Conservation (phyloP, 1,140 invertebrate genomes). For the Polyergus mexicanus region DNA sequence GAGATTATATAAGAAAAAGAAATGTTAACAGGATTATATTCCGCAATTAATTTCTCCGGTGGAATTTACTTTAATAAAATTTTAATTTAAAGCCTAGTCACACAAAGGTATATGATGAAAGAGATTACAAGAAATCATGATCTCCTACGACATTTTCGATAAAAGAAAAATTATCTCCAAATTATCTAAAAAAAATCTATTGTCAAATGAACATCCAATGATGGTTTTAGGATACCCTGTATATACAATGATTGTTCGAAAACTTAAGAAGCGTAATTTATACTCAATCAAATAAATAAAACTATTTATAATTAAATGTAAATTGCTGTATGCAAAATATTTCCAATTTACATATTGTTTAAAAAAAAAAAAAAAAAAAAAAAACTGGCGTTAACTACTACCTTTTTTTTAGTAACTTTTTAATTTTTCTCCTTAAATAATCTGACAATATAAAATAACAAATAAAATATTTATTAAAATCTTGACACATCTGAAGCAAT, state of each 20-base stretch:
- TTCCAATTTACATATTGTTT: not conserved
- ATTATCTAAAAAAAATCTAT: not conserved
- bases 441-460: not conserved
- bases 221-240: too few species aligned
- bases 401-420: not conserved
- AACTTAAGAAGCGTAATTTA: not conserved
- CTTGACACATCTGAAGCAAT: not conserved
- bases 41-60: too few species aligned
- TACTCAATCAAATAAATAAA: conserved; percentile 1
- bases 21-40: too few species aligned
- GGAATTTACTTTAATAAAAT: too few species aligned
- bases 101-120: too few species aligned
- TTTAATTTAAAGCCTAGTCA: too few species aligned
- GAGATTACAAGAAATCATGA: too few species aligned
- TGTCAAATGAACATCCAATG: too few species aligned
- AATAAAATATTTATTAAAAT: conserved; percentile 23
- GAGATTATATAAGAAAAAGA: too few species aligned
- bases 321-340: not conserved
- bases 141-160: too few species aligned
- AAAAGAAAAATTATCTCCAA: not conserved
- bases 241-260: not conserved
- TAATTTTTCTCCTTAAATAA: conserved; percentile 2
- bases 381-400: not conserved
- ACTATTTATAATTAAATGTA: not conserved
- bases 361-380: too few species aligned